Conservation (phyloP, 1,140 invertebrate species). For the Pomacea maculata region DNA sequence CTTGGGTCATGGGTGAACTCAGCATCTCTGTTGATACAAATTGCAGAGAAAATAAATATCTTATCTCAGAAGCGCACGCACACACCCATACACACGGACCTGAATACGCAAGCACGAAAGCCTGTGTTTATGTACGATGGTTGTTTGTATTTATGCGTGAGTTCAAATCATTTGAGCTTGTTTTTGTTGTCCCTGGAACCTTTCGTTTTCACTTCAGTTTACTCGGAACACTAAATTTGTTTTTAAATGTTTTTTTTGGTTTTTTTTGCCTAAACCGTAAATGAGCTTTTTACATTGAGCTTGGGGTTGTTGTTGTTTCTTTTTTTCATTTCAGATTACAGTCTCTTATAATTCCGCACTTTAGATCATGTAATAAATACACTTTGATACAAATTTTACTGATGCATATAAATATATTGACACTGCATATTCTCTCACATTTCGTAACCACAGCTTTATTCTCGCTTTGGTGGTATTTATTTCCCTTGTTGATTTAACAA, state of each 20-base stretch:
- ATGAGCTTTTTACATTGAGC: not conserved
- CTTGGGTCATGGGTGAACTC: not conserved
- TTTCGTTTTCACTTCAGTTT: not conserved
- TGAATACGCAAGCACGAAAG: not conserved
- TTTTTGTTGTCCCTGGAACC: too few species aligned
- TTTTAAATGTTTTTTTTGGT: not conserved
- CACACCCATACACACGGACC: constrained; percentile 7
- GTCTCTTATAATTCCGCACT: not conserved
- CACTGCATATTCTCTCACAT: too few species aligned
- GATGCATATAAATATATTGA: too few species aligned
- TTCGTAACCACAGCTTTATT: too few species aligned
- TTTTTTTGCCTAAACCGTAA: not conserved
- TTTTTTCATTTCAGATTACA: not conserved
- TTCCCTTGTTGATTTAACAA: too few species aligned
- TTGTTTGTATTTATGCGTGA: not conserved
- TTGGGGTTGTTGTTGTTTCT: too few species aligned
- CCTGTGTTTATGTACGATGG: not conserved
- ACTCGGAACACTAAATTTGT: not conserved
- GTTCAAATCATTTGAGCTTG: too few species aligned
- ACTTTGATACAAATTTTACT: too few species aligned
- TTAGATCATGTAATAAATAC: not conserved
- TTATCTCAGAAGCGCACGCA: not conserved
- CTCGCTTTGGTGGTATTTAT: too few species aligned
- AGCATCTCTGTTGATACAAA: not conserved
- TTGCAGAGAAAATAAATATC: not conserved